These are phyloP conservation scores for Heliconius ethilla DNA, from an alignment of 2,888 invertebrate species.

Conservation along the genomic window DNA sequence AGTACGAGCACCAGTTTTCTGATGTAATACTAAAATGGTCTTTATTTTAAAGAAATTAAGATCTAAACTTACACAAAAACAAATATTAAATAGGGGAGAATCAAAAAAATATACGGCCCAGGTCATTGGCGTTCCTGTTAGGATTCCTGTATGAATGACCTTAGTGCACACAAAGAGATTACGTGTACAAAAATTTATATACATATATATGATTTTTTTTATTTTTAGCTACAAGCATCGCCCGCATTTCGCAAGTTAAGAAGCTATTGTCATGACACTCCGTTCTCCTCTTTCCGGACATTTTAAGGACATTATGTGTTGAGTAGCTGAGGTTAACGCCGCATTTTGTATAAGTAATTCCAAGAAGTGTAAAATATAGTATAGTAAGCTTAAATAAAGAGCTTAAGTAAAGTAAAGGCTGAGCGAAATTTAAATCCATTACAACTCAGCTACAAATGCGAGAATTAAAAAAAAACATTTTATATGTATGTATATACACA, in stretches of 20 bases:
- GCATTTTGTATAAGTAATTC: background rate
- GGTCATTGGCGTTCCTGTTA: slow-evolving; percentile 53
- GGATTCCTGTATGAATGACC: slow-evolving; percentile 56
- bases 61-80: slow-evolving; percentile 24
- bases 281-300: background rate
- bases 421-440: too few species aligned
- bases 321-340: background rate
- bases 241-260: background rate
- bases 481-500: background rate
- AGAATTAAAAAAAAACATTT: background rate
- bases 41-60: slow-evolving; percentile 26
- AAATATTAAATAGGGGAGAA: slow-evolving; percentile 37
- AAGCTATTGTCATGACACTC: background rate
- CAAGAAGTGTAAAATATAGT: too few species aligned
- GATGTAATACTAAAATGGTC: slow-evolving; percentile 19
- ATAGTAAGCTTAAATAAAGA: too few species aligned
- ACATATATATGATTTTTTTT: slow-evolving; percentile 10
- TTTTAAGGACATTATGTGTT: background rate
- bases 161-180: slow-evolving; percentile 41
- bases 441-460: background rate
- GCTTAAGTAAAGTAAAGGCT: background rate
- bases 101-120: slow-evolving; percentile 40
- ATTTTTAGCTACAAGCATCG: background rate
- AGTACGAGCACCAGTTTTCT: too few species aligned
- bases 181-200: slow-evolving; percentile 9